Evolutionary conservation across 2,797 vertebrate species (phyloP).

Genomic region (Clarias laeviceps): DNA sequence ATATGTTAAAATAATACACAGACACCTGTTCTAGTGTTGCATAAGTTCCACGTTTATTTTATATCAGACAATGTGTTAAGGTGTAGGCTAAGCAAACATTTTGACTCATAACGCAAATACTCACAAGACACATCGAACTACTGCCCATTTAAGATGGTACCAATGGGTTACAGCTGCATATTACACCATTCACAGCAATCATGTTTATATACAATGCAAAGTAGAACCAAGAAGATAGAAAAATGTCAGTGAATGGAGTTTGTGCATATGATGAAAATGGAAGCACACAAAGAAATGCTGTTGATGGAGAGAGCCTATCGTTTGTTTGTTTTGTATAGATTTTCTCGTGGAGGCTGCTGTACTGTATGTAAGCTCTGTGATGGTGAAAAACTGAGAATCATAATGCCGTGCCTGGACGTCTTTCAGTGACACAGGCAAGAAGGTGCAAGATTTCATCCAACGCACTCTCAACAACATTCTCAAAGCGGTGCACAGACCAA

Average conservation of each 20-base stretch:
- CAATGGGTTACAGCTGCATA: constrained; percentile 73
- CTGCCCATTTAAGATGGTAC: constrained; percentile 73
- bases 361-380: constrained; percentile 55
- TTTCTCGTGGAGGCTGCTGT: constrained; percentile 52
- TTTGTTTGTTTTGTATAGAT: constrained; percentile 56
- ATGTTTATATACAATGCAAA: constrained; percentile 87
- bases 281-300: constrained; percentile 69
- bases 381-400: constrained; percentile 46
- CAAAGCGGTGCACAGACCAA: constrained; percentile 38
- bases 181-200: constrained; percentile 83
- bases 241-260: constrained; percentile 61
- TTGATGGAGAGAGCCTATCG: constrained; percentile 45
- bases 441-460: constrained; percentile 31
- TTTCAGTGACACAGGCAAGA: constrained; percentile 29
- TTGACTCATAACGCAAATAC: constrained; percentile 81
- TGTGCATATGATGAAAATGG: constrained; percentile 67
- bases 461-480: constrained; percentile 29
- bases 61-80: constrained; percentile 86
- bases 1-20: not conserved
- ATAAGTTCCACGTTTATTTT: constrained; percentile 95
- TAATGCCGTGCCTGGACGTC: not conserved
- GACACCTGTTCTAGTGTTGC: constrained; percentile 69
- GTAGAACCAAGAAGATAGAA: constrained; percentile 59
- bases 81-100: constrained; percentile 79
- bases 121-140: constrained; percentile 79